Conservation (phyloP, 2,797 vertebrate genomes). For the Sebastes melanostomus region DNA sequence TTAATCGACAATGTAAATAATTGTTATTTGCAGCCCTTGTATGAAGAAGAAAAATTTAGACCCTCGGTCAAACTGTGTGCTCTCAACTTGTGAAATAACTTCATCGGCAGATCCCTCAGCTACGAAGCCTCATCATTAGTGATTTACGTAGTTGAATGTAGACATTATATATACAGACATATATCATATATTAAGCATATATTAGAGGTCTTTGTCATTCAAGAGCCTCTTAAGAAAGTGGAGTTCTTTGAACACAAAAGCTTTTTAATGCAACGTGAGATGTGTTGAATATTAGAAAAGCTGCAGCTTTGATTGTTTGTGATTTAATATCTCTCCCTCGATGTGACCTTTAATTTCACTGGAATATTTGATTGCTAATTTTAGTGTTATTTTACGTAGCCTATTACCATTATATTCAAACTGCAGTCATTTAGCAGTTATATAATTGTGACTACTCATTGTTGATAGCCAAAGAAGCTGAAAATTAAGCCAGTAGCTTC, state of each 20-base stretch:
- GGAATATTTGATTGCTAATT: not conserved
- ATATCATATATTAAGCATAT: too few species aligned
- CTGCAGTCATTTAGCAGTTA: not conserved
- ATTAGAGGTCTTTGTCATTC: constrained; percentile 7
- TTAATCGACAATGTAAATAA: too few species aligned
- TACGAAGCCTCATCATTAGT: constrained; percentile 16
- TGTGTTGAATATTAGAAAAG: not conserved
- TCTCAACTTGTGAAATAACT: not conserved
- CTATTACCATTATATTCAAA: not conserved
- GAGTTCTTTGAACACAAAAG: constrained; percentile 1
- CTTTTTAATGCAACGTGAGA: not conserved
- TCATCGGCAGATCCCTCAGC: not conserved
- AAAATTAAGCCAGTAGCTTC: not conserved
- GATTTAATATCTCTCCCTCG: not conserved
- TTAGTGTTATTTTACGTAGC: not conserved
- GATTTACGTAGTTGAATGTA: constrained; percentile 15
- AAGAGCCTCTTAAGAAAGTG: not conserved
- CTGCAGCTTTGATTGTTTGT: not conserved
- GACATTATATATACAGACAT: not conserved
- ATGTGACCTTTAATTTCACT: not conserved
- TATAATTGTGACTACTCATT: not conserved
- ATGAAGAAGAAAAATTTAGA: not conserved
- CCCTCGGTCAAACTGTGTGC: not conserved
- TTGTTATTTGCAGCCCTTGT: too few species aligned
- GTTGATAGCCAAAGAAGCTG: not conserved